Percentiles rank a stretch among this genome's conserved stretches.
Conservation (phyloP, 2,888 invertebrate species). For the Cheilosia variabilis region DNA sequence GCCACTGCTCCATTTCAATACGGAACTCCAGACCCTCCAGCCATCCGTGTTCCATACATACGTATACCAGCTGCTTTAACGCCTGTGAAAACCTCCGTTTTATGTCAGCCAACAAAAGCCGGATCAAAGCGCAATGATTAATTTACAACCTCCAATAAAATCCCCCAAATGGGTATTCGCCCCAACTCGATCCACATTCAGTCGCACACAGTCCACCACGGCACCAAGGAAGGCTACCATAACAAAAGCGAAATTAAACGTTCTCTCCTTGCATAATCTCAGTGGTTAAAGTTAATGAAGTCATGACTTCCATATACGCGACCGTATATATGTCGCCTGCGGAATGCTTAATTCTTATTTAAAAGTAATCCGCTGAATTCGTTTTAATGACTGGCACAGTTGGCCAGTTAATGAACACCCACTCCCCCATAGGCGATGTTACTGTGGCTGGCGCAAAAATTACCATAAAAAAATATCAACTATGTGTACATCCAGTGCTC, state of each 20-base stretch:
- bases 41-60: not conserved
- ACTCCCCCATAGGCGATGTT: not conserved
- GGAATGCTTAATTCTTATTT: conserved; percentile 73
- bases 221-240: not conserved
- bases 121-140: conserved; percentile 72
- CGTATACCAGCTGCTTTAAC: conserved; percentile 11
- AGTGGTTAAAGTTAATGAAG: conserved; percentile 72
- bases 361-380: conserved; percentile 72
- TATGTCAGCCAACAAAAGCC: conserved; percentile 59
- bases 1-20: not conserved
- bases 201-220: not conserved
- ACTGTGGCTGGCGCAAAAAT: conserved; percentile 42
- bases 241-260: conserved; percentile 61
- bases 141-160: conserved; percentile 69
- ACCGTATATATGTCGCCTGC: conserved; percentile 42
- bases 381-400: conserved; percentile 65
- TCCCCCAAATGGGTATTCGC: conserved; percentile 20
- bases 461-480: conserved; percentile 71
- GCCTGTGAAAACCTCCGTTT: conserved; percentile 30
- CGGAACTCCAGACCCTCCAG: not conserved
- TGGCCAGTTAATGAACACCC: conserved; percentile 63
- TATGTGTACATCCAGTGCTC: conserved; percentile 1
- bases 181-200: conserved; percentile 13
- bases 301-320: conserved; percentile 60
- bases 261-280: conserved; percentile 66